Percentiles rank a stretch among this genome's conserved stretches.
Conservation (phyloP, 2,797 vertebrate species). For the Falco rusticolus region DNA sequence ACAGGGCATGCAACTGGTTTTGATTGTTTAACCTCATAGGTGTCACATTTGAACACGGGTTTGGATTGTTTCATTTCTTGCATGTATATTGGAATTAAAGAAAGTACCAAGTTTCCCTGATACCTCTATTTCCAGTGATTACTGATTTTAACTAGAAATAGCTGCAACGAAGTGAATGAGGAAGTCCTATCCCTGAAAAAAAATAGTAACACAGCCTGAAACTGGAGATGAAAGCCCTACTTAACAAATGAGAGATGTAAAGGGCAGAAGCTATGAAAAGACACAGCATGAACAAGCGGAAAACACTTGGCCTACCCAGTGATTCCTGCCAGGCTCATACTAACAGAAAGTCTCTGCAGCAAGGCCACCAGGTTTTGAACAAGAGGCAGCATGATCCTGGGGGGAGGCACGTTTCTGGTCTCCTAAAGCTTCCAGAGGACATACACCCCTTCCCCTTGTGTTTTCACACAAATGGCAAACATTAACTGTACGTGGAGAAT, state of each 20-base stretch:
- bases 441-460: fast-evolving
- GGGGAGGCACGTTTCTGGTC: not conserved
- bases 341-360: not conserved
- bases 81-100: not conserved
- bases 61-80: not conserved
- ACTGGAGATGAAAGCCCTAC: constrained; percentile 43
- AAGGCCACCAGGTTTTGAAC: not conserved
- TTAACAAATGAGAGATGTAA: constrained; percentile 33
- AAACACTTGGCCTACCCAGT: not conserved
- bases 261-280: constrained; percentile 55
- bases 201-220: constrained; percentile 4
- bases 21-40: not conserved
- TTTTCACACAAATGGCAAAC: not conserved
- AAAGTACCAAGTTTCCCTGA: not conserved
- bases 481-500: not conserved
- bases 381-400: not conserved
- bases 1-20: not conserved
- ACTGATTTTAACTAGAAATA: constrained; percentile 6
- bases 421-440: not conserved
- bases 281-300: not conserved
- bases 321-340: not conserved
- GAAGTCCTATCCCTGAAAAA: not conserved
- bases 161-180: not conserved
- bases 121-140: not conserved
- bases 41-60: not conserved